phyloP scores from a whole-genome alignment of 2,888 invertebrate species.

The Litoditis marina region DNA sequence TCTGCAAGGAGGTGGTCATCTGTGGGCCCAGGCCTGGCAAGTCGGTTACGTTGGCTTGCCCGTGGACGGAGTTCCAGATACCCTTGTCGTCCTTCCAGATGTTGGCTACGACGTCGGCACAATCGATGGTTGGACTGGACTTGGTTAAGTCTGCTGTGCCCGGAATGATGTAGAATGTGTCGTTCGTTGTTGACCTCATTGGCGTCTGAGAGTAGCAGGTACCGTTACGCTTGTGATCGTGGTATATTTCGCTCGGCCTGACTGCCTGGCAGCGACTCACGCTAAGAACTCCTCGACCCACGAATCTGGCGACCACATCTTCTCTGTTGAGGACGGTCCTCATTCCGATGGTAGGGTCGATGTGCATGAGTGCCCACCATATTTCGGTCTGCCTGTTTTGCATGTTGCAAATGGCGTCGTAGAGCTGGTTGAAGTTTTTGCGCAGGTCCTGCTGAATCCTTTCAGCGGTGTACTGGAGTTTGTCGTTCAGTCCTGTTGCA shows the following conservation, averaged over 20 bases:
- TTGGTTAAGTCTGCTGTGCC: neutral
- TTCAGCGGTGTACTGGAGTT: neutral
- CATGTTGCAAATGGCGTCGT: neutral
- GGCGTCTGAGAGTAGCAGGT: neutral
- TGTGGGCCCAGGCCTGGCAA: neutral
- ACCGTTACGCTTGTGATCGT: neutral
- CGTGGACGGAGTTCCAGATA: neutral
- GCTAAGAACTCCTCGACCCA: neutral
- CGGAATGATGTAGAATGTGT: neutral
- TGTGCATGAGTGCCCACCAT: neutral
- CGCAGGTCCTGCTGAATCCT: neutral
- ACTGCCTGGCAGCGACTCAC: neutral
- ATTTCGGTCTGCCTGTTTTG: neutral
- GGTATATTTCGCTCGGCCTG: neutral
- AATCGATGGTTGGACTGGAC: neutral
- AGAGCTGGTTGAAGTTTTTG: neutral
- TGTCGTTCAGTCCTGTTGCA: neutral
- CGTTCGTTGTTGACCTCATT: neutral
- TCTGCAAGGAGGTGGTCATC: constrained; percentile 4
- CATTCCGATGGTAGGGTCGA: neutral
- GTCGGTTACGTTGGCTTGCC: neutral
- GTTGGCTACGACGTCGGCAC: neutral
- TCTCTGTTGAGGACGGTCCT: neutral
- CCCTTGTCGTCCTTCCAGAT: neutral
- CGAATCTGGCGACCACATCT: neutral